These are phyloP conservation scores for Gymnothorax javanicus DNA, from an alignment of 2,797 vertebrate genomes.

Conservation along the genomic window DNA sequence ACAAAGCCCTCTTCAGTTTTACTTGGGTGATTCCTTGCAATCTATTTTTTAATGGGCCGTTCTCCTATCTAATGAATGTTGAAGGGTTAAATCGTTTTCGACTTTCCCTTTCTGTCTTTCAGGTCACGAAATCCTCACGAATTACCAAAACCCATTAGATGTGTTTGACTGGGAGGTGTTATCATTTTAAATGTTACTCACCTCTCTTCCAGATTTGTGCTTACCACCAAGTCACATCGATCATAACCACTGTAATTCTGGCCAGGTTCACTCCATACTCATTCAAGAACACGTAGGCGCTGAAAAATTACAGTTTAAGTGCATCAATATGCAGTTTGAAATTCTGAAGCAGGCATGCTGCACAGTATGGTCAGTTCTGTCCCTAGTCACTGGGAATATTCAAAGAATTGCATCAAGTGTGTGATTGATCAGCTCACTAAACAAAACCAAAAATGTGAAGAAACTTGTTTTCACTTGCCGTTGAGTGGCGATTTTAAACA, in stretches of 20 bases:
- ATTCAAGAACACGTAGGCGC: no score
- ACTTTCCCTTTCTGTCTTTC: not conserved
- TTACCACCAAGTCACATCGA: not conserved
- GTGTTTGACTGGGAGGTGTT: no score
- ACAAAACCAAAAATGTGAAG: not conserved
- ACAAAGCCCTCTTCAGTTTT: not conserved
- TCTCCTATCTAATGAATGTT: not conserved
- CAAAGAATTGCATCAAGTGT: not conserved
- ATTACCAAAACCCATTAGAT: no score
- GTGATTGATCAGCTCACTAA: not conserved
- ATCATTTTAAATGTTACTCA: not conserved
- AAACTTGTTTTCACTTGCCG: not conserved
- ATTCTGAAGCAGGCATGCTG: no score
- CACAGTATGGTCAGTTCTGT: no score
- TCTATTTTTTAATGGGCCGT: not conserved
- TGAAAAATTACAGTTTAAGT: no score
- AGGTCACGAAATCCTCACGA: not conserved
- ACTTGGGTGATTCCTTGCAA: not conserved
- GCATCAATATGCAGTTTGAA: no score
- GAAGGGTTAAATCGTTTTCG: not conserved
- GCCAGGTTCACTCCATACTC: no score
- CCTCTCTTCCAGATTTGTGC: not conserved
- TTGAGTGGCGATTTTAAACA: not conserved
- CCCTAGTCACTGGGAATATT: no score
- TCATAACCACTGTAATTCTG: not conserved